Conservation (phyloP, 2,797 vertebrate genomes). For the Micropoecilia bifurca region DNA sequence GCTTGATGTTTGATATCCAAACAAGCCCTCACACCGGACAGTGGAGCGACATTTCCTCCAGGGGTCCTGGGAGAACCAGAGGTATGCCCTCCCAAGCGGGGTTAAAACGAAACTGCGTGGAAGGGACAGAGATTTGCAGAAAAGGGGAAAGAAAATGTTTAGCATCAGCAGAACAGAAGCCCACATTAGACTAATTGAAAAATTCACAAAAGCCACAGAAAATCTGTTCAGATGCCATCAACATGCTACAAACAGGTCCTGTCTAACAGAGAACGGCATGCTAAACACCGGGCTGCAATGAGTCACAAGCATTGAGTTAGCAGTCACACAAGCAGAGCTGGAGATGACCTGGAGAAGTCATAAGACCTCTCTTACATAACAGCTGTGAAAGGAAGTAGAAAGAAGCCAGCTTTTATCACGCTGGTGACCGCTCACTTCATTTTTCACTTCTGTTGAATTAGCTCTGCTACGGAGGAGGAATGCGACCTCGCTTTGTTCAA, state of each 20-base stretch:
- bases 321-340: slow-evolving; percentile 48
- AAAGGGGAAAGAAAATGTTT: slow-evolving; percentile 50
- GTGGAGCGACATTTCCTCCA: slow-evolving; percentile 63
- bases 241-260: slow-evolving; percentile 59
- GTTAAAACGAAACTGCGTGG: slow-evolving; percentile 40
- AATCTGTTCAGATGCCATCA: slow-evolving; percentile 46
- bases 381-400: slow-evolving; percentile 43
- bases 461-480: slow-evolving; percentile 29
- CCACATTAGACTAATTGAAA: slow-evolving; percentile 52
- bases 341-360: slow-evolving; percentile 64
- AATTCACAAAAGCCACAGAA: slow-evolving; percentile 59
- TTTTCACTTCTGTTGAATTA: slow-evolving; percentile 32
- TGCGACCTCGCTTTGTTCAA: slow-evolving; percentile 40
- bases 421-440: slow-evolving; percentile 47
- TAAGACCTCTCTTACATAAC: slow-evolving; percentile 68
- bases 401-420: slow-evolving; percentile 61
- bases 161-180: slow-evolving; percentile 63
- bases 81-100: slow-evolving; percentile 62
- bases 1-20: slow-evolving; percentile 80
- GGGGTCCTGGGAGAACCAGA: slow-evolving; percentile 61
- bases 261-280: slow-evolving; percentile 60
- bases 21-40: slow-evolving; percentile 67
- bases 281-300: slow-evolving; percentile 46
- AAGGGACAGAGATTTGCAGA: slow-evolving; percentile 52
- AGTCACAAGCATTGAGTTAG: slow-evolving; percentile 64